Conservation (phyloP, 1,140 invertebrate genomes). For the Oreohelix idahoensis region DNA sequence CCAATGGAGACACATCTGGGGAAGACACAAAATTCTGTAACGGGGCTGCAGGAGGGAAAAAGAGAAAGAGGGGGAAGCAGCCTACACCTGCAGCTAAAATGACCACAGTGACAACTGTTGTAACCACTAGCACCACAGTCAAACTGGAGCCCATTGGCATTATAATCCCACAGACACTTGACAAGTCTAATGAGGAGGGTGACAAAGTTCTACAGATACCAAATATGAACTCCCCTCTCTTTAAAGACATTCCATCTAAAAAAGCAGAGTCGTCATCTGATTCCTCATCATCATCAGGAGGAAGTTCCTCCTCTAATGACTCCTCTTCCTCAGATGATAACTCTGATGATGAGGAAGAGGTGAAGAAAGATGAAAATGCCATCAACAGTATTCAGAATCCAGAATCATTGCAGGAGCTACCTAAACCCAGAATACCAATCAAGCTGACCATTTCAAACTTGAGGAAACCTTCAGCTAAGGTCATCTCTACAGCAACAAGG, state of each 20-base stretch:
- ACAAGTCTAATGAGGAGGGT: neutral
- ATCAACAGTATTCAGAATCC: neutral
- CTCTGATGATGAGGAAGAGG: slow-evolving; percentile 11
- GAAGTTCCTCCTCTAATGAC: neutral
- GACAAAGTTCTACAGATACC: neutral
- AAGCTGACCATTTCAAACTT: slow-evolving; percentile 32
- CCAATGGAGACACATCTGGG: slow-evolving; percentile 21
- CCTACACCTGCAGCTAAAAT: slow-evolving; percentile 10
- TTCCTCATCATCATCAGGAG: slow-evolving; percentile 11
- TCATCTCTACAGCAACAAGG: neutral
- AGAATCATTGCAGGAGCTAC: neutral
- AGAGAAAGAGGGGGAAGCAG: slow-evolving; percentile 8
- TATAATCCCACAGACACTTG: slow-evolving; percentile 7
- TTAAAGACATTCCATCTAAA: slow-evolving; percentile 32
- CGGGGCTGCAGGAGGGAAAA: neutral
- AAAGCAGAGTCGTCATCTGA: slow-evolving; percentile 26
- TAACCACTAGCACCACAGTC: neutral
- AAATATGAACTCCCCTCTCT: slow-evolving; percentile 19
- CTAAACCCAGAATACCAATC: slow-evolving; percentile 12
- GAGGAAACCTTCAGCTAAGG: slow-evolving; percentile 30
- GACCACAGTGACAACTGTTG: neutral
- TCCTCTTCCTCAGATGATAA: slow-evolving; percentile 10
- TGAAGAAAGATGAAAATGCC: neutral
- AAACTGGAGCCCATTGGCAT: slow-evolving; percentile 24
- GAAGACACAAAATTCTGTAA: slow-evolving; percentile 24